Evolutionary conservation across 2,888 invertebrate species (phyloP).

Genomic region (Leptopilina myrica): DNA sequence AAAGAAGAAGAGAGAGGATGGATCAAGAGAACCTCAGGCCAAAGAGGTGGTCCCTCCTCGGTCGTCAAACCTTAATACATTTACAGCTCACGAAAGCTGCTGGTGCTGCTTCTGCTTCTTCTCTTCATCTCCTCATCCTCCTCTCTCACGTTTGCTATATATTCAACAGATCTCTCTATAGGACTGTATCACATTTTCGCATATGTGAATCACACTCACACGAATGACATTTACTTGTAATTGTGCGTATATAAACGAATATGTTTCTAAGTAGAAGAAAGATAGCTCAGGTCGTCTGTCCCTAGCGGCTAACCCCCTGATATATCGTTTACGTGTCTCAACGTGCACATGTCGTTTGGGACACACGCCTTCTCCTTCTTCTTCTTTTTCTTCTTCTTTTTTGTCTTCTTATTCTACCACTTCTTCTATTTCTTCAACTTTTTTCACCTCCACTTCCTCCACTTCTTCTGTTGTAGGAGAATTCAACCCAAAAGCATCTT

Average conservation of each 20-base stretch:
- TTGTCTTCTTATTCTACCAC: no score
- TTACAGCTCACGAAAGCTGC: constrained; percentile 72
- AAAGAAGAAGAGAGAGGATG: constrained; percentile 42
- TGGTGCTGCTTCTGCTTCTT: constrained; percentile 46
- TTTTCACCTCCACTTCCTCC: no score
- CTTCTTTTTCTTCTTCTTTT: no score
- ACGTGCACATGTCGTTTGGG: constrained; percentile 76
- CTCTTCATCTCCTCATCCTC: no score
- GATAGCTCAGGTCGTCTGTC: constrained; percentile 75
- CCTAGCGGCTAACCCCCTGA: constrained; percentile 77
- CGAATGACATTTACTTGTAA: constrained; percentile 42
- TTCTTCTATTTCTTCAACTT: no score
- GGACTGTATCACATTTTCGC: constrained; percentile 72
- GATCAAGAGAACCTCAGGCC: constrained; percentile 59
- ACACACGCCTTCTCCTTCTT: constrained; percentile 68
- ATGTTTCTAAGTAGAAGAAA: constrained; percentile 73
- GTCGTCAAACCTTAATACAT: constrained; percentile 76
- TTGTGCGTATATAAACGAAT: constrained; percentile 47
- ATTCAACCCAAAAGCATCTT: constrained; percentile 46
- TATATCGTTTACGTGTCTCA: constrained; percentile 77
- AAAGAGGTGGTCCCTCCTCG: constrained; percentile 70
- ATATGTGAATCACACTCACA: constrained; percentile 70
- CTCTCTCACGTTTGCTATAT: constrained; percentile 55
- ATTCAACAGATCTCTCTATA: constrained; percentile 68
- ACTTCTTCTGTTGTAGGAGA: background rate